Evolutionary conservation across 2,113 vertebrate species (phyloP).

Genomic region (Anseranas semipalmata): DNA sequence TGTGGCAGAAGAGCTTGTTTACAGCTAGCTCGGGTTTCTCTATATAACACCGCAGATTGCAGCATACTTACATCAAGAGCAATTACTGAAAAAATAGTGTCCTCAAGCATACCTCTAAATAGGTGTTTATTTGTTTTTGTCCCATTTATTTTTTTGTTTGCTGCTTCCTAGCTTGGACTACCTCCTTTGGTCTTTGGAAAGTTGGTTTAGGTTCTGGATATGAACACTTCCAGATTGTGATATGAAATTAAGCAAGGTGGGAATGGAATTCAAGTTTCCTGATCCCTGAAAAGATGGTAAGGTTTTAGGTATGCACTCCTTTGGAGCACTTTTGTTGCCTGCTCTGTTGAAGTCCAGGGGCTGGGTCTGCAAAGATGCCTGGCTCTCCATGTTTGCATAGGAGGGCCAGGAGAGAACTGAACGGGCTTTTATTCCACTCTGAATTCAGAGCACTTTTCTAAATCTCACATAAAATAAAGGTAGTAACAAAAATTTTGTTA

Average conservation of each 20-base stretch:
- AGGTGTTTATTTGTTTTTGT: background rate
- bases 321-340: background rate
- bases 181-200: background rate
- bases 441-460: background rate
- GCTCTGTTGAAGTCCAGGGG: background rate
- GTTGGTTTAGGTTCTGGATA: background rate
- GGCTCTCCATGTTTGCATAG: background rate
- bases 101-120: background rate
- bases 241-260: accelerated
- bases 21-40: background rate
- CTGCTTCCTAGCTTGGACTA: background rate
- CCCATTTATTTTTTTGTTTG: background rate
- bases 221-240: background rate
- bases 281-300: background rate
- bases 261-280: background rate
- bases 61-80: background rate
- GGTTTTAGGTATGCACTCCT: background rate
- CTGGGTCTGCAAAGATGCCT: accelerated
- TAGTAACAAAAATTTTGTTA: background rate
- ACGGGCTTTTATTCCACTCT: background rate
- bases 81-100: background rate
- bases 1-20: background rate
- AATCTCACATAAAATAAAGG: background rate
- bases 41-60: background rate
- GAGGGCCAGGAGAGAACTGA: background rate